Evolutionary conservation across 2,888 invertebrate genomes (phyloP), one percentile per base, ranked within the genome.

Genomic region (Drosophila neotestacea): DNA sequence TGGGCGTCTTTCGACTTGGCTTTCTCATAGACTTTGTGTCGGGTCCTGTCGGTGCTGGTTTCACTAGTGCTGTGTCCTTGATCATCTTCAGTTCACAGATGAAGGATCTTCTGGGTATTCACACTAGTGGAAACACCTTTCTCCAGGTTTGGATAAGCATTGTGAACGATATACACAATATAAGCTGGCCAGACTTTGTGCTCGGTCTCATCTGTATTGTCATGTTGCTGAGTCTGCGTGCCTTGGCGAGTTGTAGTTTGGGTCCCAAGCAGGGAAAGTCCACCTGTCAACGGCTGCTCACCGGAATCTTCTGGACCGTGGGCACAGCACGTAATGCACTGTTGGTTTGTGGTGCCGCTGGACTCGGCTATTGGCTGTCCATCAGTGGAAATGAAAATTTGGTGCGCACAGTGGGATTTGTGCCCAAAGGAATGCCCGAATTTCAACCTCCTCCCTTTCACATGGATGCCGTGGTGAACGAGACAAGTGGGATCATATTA

Each of bases 1-100:
- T 97, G 96, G 97, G 97, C 11, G 91, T 96, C 47, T 94, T 97
- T 54, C 97, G 96, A 28, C 94, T 97, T 66, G 97, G 97, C 54
- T 97, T 98, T 91, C 94, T 98, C 61, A 96, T 98, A 66, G 97
- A 97, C 92, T 98, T 98, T 90, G 97, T 98, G 27, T 97, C 97
- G 2, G 97, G 97, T 0, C 97, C 98, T 0, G 97, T 98, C 0
- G 96, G 96, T 22, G 96, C 96, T 0, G 97, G 97, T 7, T 98
- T 97, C 92, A 97, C 97, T 0, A 97, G 97, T 5, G 97, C 98
- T 10, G 97, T 97, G 7, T 97, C 98, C 32, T 93, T 98, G 56
- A 96, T 97, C 90, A 98, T 98, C 84, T 95, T 97, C 61, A 96
- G 96, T 0, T 97, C 97, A 5, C 98, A 98, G 93, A 94, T 97